Conservation (phyloP, 2,113 vertebrate genomes). For the Geothlypis trichas region DNA sequence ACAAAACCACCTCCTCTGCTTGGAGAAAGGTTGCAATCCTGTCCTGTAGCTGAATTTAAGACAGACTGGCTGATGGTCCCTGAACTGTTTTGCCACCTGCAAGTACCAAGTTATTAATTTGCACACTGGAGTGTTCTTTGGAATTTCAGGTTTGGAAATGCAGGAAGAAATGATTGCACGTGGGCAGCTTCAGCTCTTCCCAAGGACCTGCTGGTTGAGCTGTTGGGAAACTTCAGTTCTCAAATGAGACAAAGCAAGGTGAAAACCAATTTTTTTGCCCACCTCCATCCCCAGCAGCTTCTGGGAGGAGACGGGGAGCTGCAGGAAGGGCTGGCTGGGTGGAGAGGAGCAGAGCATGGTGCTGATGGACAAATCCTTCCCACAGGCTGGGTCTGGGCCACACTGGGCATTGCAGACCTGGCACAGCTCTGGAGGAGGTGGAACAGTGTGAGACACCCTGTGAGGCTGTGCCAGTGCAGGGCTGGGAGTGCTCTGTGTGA, state of each 20-base stretch:
- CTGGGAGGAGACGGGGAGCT: background rate
- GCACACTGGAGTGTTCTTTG: background rate
- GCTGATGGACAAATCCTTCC: background rate
- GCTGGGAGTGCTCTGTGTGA: slow-evolving; percentile 17
- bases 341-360: accelerated
- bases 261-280: background rate
- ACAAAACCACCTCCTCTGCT: background rate
- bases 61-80: background rate
- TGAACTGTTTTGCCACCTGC: background rate
- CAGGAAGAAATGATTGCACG: background rate
- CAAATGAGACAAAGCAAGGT: background rate
- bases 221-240: background rate
- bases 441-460: accelerated
- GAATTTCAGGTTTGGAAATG: background rate
- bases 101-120: background rate
- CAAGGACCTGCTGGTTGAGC: background rate
- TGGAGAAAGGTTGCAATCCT: background rate
- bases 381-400: background rate
- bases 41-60: background rate
- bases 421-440: background rate
- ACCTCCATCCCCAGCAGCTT: background rate
- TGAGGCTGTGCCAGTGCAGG: background rate
- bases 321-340: accelerated
- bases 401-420: background rate
- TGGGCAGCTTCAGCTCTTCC: background rate